phyloP scores from a whole-genome alignment of 2,797 vertebrate species.

The Emys orbicularis region DNA sequence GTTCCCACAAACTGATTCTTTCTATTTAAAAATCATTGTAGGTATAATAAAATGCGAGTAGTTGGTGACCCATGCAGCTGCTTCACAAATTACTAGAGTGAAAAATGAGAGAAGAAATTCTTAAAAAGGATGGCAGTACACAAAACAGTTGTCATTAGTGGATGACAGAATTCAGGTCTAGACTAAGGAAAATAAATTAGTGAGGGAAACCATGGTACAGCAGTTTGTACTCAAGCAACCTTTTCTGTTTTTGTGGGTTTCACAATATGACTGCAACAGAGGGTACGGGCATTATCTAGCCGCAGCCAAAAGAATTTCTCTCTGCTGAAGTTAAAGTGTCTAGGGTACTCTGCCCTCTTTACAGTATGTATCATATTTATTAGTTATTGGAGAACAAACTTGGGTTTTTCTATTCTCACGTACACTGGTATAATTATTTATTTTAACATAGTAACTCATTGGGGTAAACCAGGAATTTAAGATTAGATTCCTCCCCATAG shows the following conservation, averaged over 20 bases:
- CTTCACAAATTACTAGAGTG: slow-evolving; percentile 47
- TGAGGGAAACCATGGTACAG: slow-evolving; percentile 31
- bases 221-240: slow-evolving; percentile 36
- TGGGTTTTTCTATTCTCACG: background rate
- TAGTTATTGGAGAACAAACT: background rate
- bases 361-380: background rate
- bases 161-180: slow-evolving; percentile 52
- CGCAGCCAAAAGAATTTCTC: slow-evolving; percentile 54
- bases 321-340: slow-evolving; percentile 18
- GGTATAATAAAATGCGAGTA: slow-evolving; percentile 73
- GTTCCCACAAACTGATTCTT: slow-evolving; percentile 64
- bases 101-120: slow-evolving; percentile 36
- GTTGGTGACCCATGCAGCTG: slow-evolving; percentile 73
- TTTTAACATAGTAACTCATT: accelerated
- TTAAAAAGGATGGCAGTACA: slow-evolving; percentile 24
- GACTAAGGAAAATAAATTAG: slow-evolving; percentile 74
- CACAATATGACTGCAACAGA: background rate
- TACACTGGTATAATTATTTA: accelerated
- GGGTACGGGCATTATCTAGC: background rate
- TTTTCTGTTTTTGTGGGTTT: slow-evolving; percentile 50
- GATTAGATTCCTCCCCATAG: background rate
- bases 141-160: slow-evolving; percentile 43
- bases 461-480: background rate
- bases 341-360: background rate
- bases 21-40: slow-evolving; percentile 74